A percentile compares a stretch with the other conserved stretches of the same genome.
phyloP scores from a whole-genome alignment of 2,888 invertebrate species.

The Stictocephala bisonia region DNA sequence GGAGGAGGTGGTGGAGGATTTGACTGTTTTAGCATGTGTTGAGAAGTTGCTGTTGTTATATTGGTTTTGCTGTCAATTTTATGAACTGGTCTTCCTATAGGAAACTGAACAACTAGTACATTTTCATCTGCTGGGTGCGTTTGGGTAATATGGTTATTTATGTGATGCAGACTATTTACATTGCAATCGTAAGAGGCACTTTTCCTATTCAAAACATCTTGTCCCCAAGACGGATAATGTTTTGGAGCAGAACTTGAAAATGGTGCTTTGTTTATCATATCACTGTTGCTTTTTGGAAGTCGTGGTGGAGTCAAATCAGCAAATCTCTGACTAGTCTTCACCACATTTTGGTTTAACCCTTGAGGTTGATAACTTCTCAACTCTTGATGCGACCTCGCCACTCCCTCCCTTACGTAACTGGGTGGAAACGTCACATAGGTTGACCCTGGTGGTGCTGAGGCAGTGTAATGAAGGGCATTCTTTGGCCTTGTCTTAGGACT shows the following conservation, averaged over 20 bases:
- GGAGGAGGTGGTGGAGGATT: slow-evolving; percentile 82
- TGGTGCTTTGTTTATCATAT: slow-evolving; percentile 10
- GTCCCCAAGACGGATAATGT: slow-evolving; percentile 1
- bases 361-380: not conserved
- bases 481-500: slow-evolving; percentile 57
- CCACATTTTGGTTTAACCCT: not conserved
- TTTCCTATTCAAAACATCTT: slow-evolving; percentile 31
- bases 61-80: slow-evolving; percentile 9
- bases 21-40: slow-evolving; percentile 10
- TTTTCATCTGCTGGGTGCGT: slow-evolving; percentile 38
- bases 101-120: slow-evolving; percentile 42
- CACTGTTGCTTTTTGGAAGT: slow-evolving; percentile 41
- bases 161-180: slow-evolving; percentile 20
- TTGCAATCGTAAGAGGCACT: slow-evolving; percentile 43
- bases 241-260: slow-evolving; percentile 5
- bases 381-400: slow-evolving; percentile 36
- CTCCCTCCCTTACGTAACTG: slow-evolving; percentile 35
- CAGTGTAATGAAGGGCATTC: slow-evolving; percentile 48
- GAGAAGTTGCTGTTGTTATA: not conserved
- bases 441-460: slow-evolving; percentile 51
- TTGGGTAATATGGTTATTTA: slow-evolving; percentile 35
- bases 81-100: slow-evolving; percentile 33
- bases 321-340: slow-evolving; percentile 11
- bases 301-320: slow-evolving; percentile 20
- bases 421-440: slow-evolving; percentile 38